Conservation (phyloP, 2,797 vertebrate species). For the Danio choprae region DNA sequence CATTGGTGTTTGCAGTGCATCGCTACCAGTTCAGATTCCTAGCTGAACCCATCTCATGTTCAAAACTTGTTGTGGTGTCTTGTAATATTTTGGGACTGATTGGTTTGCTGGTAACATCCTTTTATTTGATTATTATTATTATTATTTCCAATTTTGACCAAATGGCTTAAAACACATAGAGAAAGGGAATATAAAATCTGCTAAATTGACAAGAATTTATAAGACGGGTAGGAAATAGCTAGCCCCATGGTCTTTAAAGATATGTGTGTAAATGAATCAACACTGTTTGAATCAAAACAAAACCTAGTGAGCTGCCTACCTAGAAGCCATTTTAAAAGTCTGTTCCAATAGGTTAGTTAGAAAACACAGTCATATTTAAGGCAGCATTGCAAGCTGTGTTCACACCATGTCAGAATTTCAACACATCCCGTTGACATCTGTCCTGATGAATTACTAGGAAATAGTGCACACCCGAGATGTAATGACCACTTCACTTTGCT, state of each 20-base stretch:
- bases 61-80: conserved; percentile 75
- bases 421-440: no score
- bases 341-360: background rate
- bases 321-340: background rate
- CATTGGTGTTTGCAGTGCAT: conserved; percentile 69
- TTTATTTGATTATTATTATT: conserved; percentile 22
- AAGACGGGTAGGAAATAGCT: conserved; percentile 11
- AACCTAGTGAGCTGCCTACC: conserved; percentile 31
- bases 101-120: conserved; percentile 48
- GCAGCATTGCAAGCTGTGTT: background rate
- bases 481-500: no score
- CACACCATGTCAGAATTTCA: no score
- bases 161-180: conserved; percentile 58
- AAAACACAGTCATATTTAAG: background rate
- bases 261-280: conserved; percentile 33
- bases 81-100: conserved; percentile 56
- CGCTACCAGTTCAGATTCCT: conserved; percentile 66
- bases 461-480: no score
- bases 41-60: conserved; percentile 72
- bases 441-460: no score
- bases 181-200: conserved; percentile 59
- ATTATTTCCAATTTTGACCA: conserved; percentile 53
- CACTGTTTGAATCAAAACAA: conserved; percentile 38
- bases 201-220: conserved; percentile 4
- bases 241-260: conserved; percentile 42